Conservation (phyloP, 2,797 vertebrate species). For the Knipowitschia caucasica region DNA sequence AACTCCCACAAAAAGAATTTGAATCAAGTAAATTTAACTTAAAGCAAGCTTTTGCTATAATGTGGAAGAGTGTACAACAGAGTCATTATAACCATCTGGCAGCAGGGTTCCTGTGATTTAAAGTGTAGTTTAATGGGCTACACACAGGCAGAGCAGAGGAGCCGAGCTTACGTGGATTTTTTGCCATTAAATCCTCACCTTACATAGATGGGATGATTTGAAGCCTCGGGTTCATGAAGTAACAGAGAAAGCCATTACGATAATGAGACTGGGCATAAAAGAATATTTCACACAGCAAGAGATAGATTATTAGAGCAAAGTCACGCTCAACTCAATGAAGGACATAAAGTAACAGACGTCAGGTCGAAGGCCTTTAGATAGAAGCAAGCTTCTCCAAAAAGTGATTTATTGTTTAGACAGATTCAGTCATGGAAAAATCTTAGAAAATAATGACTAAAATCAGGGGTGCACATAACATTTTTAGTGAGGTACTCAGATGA, state of each 20-base stretch:
- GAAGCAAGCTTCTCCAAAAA: background rate
- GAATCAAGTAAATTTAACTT: slow-evolving; percentile 18
- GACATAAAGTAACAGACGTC: slow-evolving; percentile 47
- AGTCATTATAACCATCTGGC: slow-evolving; percentile 56
- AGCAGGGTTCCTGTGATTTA: slow-evolving; percentile 44
- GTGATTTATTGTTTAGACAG: background rate
- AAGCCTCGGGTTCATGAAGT: slow-evolving; percentile 63
- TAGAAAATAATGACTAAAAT: too few species aligned
- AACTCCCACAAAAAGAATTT: background rate
- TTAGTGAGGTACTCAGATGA: too few species aligned
- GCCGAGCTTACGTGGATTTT: slow-evolving; percentile 56
- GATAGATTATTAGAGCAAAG: slow-evolving; percentile 66
- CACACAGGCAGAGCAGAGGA: slow-evolving; percentile 39
- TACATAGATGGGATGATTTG: slow-evolving; percentile 67
- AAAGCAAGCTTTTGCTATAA: slow-evolving; percentile 11
- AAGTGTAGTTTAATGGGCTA: slow-evolving; percentile 60
- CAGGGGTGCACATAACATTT: too few species aligned
- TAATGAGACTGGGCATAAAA: slow-evolving; percentile 65
- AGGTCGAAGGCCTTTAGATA: background rate
- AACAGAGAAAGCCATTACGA: slow-evolving; percentile 73
- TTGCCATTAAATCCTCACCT: slow-evolving; percentile 65
- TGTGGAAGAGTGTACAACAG: slow-evolving; percentile 23
- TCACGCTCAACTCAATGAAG: slow-evolving; percentile 56
- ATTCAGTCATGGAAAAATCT: too few species aligned
- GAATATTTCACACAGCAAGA: slow-evolving; percentile 64